Base-by-base conservation (phyloP, 2,888 invertebrate species). In the Nipponacmea schrenckii region DNA sequence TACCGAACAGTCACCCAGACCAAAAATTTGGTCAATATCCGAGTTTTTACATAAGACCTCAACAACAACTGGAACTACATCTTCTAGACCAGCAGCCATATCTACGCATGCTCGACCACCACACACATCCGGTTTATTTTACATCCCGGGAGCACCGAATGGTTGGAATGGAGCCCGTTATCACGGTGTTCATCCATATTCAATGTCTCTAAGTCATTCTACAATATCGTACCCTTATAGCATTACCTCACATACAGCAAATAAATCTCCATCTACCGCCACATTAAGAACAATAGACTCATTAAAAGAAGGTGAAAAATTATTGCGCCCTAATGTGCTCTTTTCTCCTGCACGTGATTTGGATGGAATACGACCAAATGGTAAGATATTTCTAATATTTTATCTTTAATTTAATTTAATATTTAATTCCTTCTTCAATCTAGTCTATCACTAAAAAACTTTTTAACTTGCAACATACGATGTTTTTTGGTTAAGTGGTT, bases 161-260 rank as follows among this genome's bases (percentile, higher is more conserved):
- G 73, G 76, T 15, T 76, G 80, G 72, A 74, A 77, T 69, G 75
- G 76, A 31, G 81, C 79, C 27, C 79, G 81, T 62, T 83, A 80
- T 45, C 77, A 80, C 1, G 78, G 81, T n/a, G 81, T 79, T 10
- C 78, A 81, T 56, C 79, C 80, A 56, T 78, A 76, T 71, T 76
- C 81, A 15, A 72, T 85, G 46, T 80, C 85, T 8, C 73, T 85
- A 27, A 80, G 81, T 73, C 85, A 85, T 67, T 80, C 83, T 27
- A 83, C 85, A 10, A 74, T 85, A n/a, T 84, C 84, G 14, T 85
- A 85, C 70, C 85, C 85, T 8, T 85, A 85, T 71, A 80, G 81
- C 31, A 73, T 85, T 20, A 80, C 83, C 20, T 74, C 83, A 24
- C 79, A 83, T 26, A 77, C 80, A 14, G 75, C 79, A 26, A 77